Evolutionary conservation across 2,888 invertebrate genomes (phyloP), one percentile per base, ranked within the genome.

Genomic region (Hofmannophila pseudospretella): DNA sequence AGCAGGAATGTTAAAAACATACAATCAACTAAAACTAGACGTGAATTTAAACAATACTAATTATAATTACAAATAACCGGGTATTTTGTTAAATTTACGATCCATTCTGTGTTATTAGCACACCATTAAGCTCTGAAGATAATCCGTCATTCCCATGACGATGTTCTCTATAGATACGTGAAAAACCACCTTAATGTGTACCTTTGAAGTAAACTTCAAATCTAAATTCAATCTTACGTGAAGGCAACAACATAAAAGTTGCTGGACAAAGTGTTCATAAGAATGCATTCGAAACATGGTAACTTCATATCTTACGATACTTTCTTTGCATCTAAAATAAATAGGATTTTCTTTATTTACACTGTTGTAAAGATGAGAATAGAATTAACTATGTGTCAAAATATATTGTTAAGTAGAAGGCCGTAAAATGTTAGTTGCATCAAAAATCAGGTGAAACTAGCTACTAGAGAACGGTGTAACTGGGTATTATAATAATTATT

Each of bases 61-160:
- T 62, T 58, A 61, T 40, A 45, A 53, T 62, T 58, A 61, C 41
- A 45, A 53, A 51, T 51, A 53, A 52, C 49, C 44, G 47, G 51
- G 47, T 44, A 49, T 51, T 58, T 62, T 51, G 51, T 45, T 39
- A 48, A 47, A 67, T 66, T 67, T 62, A 67, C 46, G 39, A 37
- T 12, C 51, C 45, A 58, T 65, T 64, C 50, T 54, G 36, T 46
- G 44, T 46, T 49, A 59, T 61, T 60, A 58, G 54, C 53, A 57
- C 53, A 40, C 48, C 44, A 54, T 59, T 63, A 62, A 42, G 36
- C 44, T 45, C 45, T 27, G 36, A 42, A 42, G 39, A 45, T 53
- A 51, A 54, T 57, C 45, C 48, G 48, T 55, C 52, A 57, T 58
- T 58, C 54, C 47, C 54, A 58, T 54, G 47, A 44, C 45, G 49